Conservation (phyloP, 1,140 invertebrate species). For the Copidosoma floridanum region DNA sequence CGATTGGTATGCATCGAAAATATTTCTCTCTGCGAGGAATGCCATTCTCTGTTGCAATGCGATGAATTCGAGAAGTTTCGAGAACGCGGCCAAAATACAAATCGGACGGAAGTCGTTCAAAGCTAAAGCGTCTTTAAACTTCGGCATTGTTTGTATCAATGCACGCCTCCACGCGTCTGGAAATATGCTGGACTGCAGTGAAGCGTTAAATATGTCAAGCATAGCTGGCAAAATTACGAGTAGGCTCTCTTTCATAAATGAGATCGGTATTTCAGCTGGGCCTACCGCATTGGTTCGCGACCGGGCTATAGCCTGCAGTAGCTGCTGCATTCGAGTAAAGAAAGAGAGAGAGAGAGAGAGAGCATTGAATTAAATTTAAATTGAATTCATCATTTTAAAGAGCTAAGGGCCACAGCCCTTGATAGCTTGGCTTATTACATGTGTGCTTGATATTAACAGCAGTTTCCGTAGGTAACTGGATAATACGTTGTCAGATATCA, state of each 20-base stretch:
- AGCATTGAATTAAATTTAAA: no score
- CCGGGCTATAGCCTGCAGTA: neutral
- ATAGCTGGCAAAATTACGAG: neutral
- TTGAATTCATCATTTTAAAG: no score
- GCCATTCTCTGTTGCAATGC: neutral
- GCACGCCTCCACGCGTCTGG: neutral
- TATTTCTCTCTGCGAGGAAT: neutral
- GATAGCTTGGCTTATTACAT: no score
- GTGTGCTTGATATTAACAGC: no score
- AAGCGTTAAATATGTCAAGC: neutral
- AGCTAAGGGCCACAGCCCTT: no score
- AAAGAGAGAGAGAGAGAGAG: no score
- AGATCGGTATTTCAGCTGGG: neutral
- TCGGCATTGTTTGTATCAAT: neutral
- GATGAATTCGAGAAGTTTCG: neutral
- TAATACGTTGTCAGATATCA: no score
- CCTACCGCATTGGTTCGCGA: neutral
- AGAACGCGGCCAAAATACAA: neutral
- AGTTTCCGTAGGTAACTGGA: no score
- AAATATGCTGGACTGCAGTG: neutral
- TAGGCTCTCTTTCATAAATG: neutral
- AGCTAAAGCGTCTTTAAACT: neutral
- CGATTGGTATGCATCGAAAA: neutral
- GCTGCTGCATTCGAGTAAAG: no score
- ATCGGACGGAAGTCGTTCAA: neutral